phyloP scores from a whole-genome alignment of 37 sponge, comb jelly and placozoan genomes.

The Axinella damicornis region DNA sequence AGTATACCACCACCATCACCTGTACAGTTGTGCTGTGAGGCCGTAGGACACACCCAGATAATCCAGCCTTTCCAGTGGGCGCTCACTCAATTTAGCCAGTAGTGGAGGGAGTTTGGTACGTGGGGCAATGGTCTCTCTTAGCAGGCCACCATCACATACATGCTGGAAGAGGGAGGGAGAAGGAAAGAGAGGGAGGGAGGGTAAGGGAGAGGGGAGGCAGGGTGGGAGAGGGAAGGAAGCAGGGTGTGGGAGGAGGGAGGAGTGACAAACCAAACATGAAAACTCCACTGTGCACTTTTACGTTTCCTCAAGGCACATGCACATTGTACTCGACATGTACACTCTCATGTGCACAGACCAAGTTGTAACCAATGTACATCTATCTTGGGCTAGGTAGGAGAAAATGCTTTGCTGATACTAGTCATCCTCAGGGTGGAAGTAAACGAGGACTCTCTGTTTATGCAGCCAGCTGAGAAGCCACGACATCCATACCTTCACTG shows the following conservation, averaged over 20 bases:
- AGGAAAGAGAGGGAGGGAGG: not conserved
- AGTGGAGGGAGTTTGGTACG: conserved; percentile 87
- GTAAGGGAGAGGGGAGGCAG: too few species aligned
- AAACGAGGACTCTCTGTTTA: too few species aligned
- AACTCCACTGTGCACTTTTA: too few species aligned
- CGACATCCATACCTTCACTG: too few species aligned
- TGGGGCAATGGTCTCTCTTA: conserved; percentile 79
- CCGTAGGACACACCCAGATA: conserved; percentile 91
- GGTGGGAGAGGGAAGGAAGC: too few species aligned
- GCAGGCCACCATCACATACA: conserved; percentile 20
- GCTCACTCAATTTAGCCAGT: conserved; percentile 75
- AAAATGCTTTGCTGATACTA: too few species aligned
- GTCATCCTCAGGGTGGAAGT: too few species aligned
- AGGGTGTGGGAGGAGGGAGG: not conserved
- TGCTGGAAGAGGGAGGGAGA: conserved; percentile 2
- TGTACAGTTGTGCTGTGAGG: conserved; percentile 54
- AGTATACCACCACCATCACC: not conserved
- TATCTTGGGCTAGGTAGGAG: too few species aligned
- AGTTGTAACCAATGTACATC: too few species aligned
- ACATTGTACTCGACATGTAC: too few species aligned
- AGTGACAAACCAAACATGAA: not conserved
- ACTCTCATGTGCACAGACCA: not conserved
- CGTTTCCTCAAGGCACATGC: too few species aligned
- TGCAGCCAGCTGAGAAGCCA: too few species aligned
- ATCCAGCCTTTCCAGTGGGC: conserved; percentile 79